A percentile compares a stretch with the other conserved stretches of the same genome.
These are phyloP conservation scores for Metaphire vulgaris DNA, from an alignment of 1,140 invertebrate genomes.

Conservation along the genomic window DNA sequence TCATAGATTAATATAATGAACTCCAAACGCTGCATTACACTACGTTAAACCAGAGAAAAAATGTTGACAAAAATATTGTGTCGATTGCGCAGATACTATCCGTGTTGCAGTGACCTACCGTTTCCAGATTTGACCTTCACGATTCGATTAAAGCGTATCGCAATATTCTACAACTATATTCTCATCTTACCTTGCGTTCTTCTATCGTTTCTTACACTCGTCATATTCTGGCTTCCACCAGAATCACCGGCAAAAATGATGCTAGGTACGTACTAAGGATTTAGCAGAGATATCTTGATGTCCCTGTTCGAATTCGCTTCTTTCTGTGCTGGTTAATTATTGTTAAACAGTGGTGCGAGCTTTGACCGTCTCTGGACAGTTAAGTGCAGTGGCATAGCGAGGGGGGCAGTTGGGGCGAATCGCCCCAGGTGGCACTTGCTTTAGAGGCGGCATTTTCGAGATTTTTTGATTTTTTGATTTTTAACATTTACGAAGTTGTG, in stretches of 20 bases:
- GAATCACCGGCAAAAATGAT: conserved; percentile 33
- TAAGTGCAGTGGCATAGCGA: no score
- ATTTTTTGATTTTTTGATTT: no score
- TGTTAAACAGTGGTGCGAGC: no score
- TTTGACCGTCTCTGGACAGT: no score
- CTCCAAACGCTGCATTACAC: neutral
- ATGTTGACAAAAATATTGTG: conserved; percentile 39
- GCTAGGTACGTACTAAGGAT: conserved; percentile 41
- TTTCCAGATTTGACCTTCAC: conserved; percentile 56
- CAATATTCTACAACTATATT: conserved; percentile 33
- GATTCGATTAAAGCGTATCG: conserved; percentile 19
- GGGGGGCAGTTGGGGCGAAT: no score
- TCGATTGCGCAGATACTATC: conserved; percentile 47
- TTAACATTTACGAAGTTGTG: no score
- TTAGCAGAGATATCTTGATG: no score
- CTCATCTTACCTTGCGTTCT: conserved; percentile 34
- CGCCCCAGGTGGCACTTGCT: no score
- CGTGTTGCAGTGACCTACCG: conserved; percentile 43
- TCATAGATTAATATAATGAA: neutral
- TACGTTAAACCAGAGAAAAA: neutral
- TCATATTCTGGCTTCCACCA: conserved; percentile 34
- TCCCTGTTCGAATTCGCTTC: no score
- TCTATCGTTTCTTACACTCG: conserved; percentile 30
- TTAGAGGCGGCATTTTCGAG: no score
- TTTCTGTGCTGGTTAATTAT: no score